Percentiles rank a stretch among this genome's conserved stretches.
These are phyloP conservation scores for Bombyx mandarina DNA, from an alignment of 1,140 invertebrate species.

Conservation along the genomic window DNA sequence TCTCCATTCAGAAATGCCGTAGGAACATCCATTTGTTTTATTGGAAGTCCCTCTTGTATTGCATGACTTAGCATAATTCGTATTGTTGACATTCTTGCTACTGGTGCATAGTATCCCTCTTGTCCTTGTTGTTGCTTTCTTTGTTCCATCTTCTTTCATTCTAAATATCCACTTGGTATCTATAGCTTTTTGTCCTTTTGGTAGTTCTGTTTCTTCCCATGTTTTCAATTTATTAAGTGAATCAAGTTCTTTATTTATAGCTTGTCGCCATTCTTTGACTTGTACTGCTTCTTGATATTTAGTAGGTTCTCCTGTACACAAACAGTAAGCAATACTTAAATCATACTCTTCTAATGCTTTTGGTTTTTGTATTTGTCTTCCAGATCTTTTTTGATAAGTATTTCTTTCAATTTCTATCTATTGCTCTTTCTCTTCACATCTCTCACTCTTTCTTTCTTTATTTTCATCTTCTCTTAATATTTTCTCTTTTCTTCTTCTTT, in stretches of 20 bases:
- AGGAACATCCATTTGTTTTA: not conserved
- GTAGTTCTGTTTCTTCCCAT: slow-evolving; percentile 1
- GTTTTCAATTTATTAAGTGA: slow-evolving; percentile 6
- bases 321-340: not conserved
- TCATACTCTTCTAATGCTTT: slow-evolving; percentile 8
- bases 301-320: not conserved
- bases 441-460: slow-evolving; percentile 5
- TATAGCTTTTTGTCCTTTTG: slow-evolving; percentile 2
- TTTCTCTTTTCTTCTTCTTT: slow-evolving; percentile 4
- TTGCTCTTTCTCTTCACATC: slow-evolving; percentile 5
- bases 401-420: slow-evolving; percentile 7
- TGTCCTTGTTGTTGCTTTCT: not conserved
- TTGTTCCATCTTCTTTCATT: not conserved
- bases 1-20: too few relatives aligned
- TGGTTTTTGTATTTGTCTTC: slow-evolving; percentile 11
- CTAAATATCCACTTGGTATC: slow-evolving; percentile 1
- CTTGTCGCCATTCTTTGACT: slow-evolving; percentile 13
- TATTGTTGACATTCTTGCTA: not conserved
- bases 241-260: slow-evolving; percentile 19
- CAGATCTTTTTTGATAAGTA: slow-evolving; percentile 8
- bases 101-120: not conserved
- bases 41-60: not conserved
- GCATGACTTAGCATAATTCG: not conserved
- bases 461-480: slow-evolving; percentile 5
- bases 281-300: slow-evolving; percentile 9